These are phyloP conservation scores for Cloeon dipterum DNA, from an alignment of 2,888 invertebrate species.

Conservation along the genomic window DNA sequence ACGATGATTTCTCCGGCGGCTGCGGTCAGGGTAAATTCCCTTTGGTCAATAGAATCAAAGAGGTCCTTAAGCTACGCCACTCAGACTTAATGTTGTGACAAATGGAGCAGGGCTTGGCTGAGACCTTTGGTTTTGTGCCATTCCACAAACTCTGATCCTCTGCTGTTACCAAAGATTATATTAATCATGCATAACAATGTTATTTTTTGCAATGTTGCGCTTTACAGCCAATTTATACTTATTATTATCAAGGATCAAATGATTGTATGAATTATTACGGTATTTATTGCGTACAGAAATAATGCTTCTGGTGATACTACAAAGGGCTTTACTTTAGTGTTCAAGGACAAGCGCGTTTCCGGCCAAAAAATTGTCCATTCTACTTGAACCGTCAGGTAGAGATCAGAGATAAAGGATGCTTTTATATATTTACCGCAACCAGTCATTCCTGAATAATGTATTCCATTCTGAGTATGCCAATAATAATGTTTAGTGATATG, in stretches of 20 bases:
- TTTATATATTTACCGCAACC: too few relatives aligned
- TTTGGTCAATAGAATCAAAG: neutral
- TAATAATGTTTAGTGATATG: too few relatives aligned
- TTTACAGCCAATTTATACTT: neutral
- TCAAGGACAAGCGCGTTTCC: too few relatives aligned
- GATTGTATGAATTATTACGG: neutral
- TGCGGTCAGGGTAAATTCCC: neutral
- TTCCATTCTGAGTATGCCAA: too few relatives aligned
- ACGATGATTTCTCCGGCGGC: slow-evolving; percentile 41
- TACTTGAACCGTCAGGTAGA: too few relatives aligned
- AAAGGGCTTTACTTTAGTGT: too few relatives aligned
- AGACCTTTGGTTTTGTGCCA: slow-evolving; percentile 8
- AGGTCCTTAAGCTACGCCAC: neutral
- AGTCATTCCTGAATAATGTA: too few relatives aligned
- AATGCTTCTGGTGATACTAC: too few relatives aligned
- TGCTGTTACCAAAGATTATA: neutral
- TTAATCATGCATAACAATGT: neutral
- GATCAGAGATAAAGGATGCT: too few relatives aligned
- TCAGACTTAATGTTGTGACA: slow-evolving; percentile 12
- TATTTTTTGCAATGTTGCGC: neutral
- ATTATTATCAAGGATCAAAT: neutral
- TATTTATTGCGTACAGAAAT: too few relatives aligned
- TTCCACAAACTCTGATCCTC: neutral
- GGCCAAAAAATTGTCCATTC: too few relatives aligned
- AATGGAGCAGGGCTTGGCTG: slow-evolving; percentile 12